phyloP scores from a whole-genome alignment of 2,888 invertebrate species.

The Megalurothrips usitatus region DNA sequence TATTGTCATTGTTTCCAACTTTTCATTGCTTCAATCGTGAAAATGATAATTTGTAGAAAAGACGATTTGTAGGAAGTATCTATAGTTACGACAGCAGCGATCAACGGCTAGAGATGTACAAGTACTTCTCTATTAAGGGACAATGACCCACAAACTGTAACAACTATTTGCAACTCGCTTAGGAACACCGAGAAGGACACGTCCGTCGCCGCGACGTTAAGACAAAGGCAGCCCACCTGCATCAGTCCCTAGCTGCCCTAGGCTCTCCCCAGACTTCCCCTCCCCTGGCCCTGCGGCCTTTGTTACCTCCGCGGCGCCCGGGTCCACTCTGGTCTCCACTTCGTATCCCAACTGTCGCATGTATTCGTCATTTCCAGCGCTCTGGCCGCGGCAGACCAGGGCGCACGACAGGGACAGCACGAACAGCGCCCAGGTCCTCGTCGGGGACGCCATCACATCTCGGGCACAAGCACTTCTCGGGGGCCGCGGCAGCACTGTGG shows the following conservation, averaged over 20 bases:
- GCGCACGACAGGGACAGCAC: neutral
- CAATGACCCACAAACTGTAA: too few species aligned
- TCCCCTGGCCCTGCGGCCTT: neutral
- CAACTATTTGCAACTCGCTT: too few species aligned
- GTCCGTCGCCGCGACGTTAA: too few species aligned
- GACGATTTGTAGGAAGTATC: neutral
- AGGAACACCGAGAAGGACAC: too few species aligned
- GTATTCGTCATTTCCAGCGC: neutral
- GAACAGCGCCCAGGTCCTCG: neutral
- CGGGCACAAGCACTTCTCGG: neutral
- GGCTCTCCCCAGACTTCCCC: neutral
- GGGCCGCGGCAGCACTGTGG: neutral
- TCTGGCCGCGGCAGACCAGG: neutral
- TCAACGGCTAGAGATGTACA: too few species aligned
- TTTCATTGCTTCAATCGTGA: neutral
- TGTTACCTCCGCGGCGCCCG: neutral
- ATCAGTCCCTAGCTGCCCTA: neutral
- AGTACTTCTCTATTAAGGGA: too few species aligned
- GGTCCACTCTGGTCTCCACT: neutral
- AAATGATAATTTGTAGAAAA: neutral
- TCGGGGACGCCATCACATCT: neutral
- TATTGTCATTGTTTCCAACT: neutral
- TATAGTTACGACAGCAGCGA: too few species aligned
- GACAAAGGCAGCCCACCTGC: neutral
- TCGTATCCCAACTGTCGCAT: neutral